Conservation (phyloP, 2,888 invertebrate species). For the Helleia helle region DNA sequence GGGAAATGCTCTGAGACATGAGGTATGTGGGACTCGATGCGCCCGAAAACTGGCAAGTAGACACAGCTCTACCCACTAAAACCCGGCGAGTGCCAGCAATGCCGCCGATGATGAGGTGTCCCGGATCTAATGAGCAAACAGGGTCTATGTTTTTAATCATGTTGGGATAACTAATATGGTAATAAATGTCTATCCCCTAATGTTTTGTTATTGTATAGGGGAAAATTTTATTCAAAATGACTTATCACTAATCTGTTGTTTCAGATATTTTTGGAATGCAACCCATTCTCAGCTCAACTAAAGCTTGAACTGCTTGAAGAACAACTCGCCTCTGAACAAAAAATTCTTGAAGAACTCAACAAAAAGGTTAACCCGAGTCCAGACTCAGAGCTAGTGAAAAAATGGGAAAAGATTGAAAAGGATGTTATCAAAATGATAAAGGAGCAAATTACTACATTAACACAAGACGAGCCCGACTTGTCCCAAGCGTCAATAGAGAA, state of each 20-base stretch:
- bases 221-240: neutral
- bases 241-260: constrained; percentile 15
- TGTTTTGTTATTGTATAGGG: neutral
- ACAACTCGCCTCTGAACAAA: constrained; percentile 74
- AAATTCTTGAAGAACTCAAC: constrained; percentile 77
- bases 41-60: too few species aligned
- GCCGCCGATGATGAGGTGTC: too few species aligned
- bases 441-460: constrained; percentile 53
- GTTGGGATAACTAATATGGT: too few species aligned
- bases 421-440: constrained; percentile 65
- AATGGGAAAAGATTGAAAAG: constrained; percentile 70
- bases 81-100: too few species aligned
- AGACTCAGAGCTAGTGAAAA: constrained; percentile 53
- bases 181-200: too few species aligned
- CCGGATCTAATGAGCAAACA: too few species aligned
- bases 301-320: constrained; percentile 71
- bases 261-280: constrained; percentile 84
- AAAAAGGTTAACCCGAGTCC: constrained; percentile 58
- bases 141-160: too few species aligned
- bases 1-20: too few species aligned
- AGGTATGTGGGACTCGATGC: too few species aligned
- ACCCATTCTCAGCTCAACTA: constrained; percentile 88
- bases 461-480: constrained; percentile 60
- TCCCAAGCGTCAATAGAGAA: constrained; percentile 60
- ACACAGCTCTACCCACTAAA: too few species aligned